Evolutionary conservation across 2,797 vertebrate species (phyloP), one percentile per base, ranked within the genome.

Genomic region (Astyanax mexicanus): DNA sequence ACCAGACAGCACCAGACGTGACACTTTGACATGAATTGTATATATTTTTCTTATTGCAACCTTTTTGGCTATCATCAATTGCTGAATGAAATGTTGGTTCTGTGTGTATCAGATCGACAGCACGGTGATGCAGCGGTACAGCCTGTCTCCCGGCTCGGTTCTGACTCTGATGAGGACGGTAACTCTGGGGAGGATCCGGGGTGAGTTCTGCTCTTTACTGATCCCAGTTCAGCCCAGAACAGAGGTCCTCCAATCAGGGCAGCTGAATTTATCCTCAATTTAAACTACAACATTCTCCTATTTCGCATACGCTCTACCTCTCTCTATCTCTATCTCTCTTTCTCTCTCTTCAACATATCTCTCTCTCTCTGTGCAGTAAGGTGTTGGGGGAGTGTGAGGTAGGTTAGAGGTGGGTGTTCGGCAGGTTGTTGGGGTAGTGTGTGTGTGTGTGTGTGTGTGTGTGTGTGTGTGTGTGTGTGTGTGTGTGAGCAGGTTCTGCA

Each of bases 181-280:
- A 84, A 95, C 92, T 80, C 88, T 99, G 90, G 97, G 97, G 84
- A 97, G 95, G 91, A 89, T 97, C 86, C 87, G 91, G 91, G 95
- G 97, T 99, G 91, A 91, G 95, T 89, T 87, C 44, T n/a, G n/a
- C n/a, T n/a, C n/a, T n/a, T n/a, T n/a, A n/a, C n/a, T n/a, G n/a
- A n/a, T n/a, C n/a, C n/a, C n/a, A n/a, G n/a, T 57, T 66, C 38
- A 3, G 25, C 15, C 25, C 51, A 21, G 52, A 61, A 44, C 51
- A 67, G 44, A 71, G 42, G 45, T 5, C 52, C 47, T n/a, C 29
- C 49, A 62, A 54, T 80, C 52, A 23, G 17, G 11, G 42, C 44
- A 42, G 13, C 51, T 72, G 37, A 80, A 80, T 68, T 80, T 38
- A 25, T 73, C 40, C 64, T 69, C 45, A 80, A 76, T 76, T 80